phyloP scores from a whole-genome alignment of 2,113 vertebrate genomes.

The Eudorcas thomsonii region DNA sequence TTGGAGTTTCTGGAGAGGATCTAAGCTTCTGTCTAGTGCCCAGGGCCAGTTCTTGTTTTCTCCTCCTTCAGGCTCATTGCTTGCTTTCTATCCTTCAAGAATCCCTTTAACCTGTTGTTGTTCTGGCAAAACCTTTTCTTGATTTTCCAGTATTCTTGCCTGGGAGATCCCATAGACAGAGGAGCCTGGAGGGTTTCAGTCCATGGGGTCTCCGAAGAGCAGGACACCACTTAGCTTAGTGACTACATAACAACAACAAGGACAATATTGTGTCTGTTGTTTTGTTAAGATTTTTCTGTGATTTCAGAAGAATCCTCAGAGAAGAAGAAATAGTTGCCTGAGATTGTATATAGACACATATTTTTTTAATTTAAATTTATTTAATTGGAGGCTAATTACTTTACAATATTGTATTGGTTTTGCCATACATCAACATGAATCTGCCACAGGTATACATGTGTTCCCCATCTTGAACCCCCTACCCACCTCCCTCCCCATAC shows the following conservation, averaged over 20 bases:
- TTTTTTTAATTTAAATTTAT: neutral
- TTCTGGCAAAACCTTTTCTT: neutral
- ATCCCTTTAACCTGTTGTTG: neutral
- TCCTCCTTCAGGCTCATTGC: neutral
- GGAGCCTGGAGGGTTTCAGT: neutral
- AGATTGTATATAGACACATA: neutral
- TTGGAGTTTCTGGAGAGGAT: slow-evolving; percentile 29
- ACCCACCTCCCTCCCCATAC: too few relatives aligned
- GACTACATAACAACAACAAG: neutral
- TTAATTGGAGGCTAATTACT: too few relatives aligned
- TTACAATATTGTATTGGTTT: too few relatives aligned
- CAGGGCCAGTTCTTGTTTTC: neutral
- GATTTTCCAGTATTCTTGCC: neutral
- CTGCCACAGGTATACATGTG: too few relatives aligned
- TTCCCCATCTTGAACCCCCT: too few relatives aligned
- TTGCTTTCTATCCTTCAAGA: neutral
- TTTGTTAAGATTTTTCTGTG: neutral
- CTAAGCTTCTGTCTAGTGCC: neutral
- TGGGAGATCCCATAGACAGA: neutral
- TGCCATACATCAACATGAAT: too few relatives aligned
- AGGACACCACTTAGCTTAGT: neutral
- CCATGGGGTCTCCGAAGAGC: neutral
- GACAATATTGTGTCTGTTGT: neutral
- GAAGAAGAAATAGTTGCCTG: neutral
- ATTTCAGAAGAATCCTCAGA: neutral